Evolutionary conservation across 37 sponge, comb jelly and placozoan genomes (phyloP).

Genomic region (Dysidea cf. avara): DNA sequence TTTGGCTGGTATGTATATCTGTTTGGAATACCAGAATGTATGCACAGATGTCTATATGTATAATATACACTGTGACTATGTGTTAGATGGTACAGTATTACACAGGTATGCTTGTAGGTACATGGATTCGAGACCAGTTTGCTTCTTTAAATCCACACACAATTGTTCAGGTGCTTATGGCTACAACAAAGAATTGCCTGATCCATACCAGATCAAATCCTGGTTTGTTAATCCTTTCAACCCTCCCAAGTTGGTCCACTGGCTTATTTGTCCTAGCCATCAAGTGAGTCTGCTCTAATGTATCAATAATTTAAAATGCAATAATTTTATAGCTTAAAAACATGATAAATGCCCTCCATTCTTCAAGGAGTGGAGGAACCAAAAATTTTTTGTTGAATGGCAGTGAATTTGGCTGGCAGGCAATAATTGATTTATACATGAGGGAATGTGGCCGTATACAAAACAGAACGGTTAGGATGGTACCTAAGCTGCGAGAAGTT

Average conservation of each 20-base stretch:
- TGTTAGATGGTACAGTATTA: too few species aligned
- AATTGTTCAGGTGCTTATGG: not conserved
- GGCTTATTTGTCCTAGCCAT: conserved; percentile 30
- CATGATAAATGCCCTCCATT: conserved; percentile 26
- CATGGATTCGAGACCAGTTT: too few species aligned
- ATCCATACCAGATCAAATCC: not conserved
- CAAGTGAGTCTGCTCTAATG: conserved; percentile 10
- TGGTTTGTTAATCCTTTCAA: conserved; percentile 3
- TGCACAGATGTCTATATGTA: too few species aligned
- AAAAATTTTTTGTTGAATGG: conserved; percentile 18
- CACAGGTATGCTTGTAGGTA: too few species aligned
- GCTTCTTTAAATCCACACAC: too few species aligned
- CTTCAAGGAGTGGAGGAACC: conserved; percentile 18
- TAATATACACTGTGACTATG: too few species aligned
- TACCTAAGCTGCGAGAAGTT: conserved; percentile 10
- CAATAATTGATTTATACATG: conserved; percentile 16
- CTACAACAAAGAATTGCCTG: not conserved
- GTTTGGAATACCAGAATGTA: too few species aligned
- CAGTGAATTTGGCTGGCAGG: conserved; percentile 28
- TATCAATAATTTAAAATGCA: not conserved
- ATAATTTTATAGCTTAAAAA: conserved; percentile 28
- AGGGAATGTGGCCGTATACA: conserved; percentile 12
- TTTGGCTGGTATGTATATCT: too few species aligned
- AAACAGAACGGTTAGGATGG: not conserved
- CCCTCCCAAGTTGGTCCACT: conserved; percentile 3